phyloP scores from a whole-genome alignment of 2,888 invertebrate species.

The Leptinotarsa juncta region DNA sequence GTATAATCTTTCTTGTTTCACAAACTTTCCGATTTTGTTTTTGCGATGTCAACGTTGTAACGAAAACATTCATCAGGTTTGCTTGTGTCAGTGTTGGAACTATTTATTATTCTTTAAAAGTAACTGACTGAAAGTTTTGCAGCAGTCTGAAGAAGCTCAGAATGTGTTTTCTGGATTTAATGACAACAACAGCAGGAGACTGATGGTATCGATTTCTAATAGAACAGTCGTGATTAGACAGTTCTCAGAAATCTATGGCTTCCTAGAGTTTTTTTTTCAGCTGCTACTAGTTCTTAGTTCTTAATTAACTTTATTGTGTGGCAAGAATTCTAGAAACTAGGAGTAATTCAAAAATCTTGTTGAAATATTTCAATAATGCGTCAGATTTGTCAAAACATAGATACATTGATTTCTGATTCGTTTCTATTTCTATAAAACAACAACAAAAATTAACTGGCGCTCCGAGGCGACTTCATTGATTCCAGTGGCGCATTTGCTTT shows the following conservation, averaged over 20 bases:
- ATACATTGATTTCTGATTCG: too few relatives aligned
- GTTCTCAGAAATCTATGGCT: background rate
- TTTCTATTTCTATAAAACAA: too few relatives aligned
- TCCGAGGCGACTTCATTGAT: too few relatives aligned
- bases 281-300: too few relatives aligned
- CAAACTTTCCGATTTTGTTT: slow-evolving; percentile 13
- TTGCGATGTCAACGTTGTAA: slow-evolving; percentile 6
- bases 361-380: too few relatives aligned
- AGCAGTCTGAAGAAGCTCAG: background rate
- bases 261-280: background rate
- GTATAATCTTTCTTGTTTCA: slow-evolving; percentile 17
- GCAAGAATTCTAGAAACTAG: too few relatives aligned
- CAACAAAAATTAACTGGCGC: too few relatives aligned
- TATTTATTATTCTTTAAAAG: slow-evolving; percentile 15
- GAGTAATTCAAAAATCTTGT: too few relatives aligned
- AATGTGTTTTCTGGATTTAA: background rate
- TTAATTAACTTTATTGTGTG: too few relatives aligned
- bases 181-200: slow-evolving; percentile 1
- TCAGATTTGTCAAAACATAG: too few relatives aligned
- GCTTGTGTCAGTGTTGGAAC: background rate
- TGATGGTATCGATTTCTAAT: background rate
- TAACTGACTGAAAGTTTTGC: background rate
- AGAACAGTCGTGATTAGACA: background rate
- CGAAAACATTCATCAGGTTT: slow-evolving; percentile 15
- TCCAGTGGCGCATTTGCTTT: too few relatives aligned